A percentile compares a stretch with the other conserved stretches of the same genome.
phyloP scores from a whole-genome alignment of 1,140 invertebrate genomes.

The Geopemphigus sp. region DNA sequence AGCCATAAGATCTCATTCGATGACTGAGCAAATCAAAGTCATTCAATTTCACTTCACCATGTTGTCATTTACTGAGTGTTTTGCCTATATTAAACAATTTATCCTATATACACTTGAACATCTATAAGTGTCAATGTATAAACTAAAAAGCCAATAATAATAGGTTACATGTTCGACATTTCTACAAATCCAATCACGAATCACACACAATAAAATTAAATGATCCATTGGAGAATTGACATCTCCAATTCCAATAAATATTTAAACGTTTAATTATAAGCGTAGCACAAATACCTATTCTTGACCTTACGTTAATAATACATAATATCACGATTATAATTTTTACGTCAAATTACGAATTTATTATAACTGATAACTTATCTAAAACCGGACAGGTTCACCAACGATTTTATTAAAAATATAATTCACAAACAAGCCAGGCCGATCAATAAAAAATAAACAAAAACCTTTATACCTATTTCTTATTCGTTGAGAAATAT shows the following conservation, averaged over 20 bases:
- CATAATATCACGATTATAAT: too few relatives aligned
- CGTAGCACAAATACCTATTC: neutral
- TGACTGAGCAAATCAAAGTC: neutral
- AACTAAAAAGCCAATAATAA: neutral
- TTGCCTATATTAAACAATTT: too few relatives aligned
- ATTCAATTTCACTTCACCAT: neutral
- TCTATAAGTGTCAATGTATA: neutral
- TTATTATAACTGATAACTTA: constrained; percentile 17
- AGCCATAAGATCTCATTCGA: neutral
- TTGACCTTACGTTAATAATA: too few relatives aligned
- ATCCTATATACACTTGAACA: neutral
- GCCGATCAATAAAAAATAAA: too few relatives aligned
- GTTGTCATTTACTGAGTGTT: neutral
- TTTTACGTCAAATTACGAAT: too few relatives aligned
- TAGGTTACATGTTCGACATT: neutral
- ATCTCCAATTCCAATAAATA: neutral
- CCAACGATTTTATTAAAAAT: constrained; percentile 1
- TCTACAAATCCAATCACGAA: neutral
- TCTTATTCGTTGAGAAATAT: too few relatives aligned
- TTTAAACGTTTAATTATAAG: neutral
- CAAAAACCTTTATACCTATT: too few relatives aligned
- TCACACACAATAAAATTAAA: neutral
- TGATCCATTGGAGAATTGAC: neutral
- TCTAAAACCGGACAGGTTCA: neutral
- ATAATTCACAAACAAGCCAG: too few relatives aligned